Percentiles rank a stretch among this genome's conserved stretches.
Evolutionary conservation across 2,113 vertebrate genomes (phyloP).

Genomic region (Micromys minutus): DNA sequence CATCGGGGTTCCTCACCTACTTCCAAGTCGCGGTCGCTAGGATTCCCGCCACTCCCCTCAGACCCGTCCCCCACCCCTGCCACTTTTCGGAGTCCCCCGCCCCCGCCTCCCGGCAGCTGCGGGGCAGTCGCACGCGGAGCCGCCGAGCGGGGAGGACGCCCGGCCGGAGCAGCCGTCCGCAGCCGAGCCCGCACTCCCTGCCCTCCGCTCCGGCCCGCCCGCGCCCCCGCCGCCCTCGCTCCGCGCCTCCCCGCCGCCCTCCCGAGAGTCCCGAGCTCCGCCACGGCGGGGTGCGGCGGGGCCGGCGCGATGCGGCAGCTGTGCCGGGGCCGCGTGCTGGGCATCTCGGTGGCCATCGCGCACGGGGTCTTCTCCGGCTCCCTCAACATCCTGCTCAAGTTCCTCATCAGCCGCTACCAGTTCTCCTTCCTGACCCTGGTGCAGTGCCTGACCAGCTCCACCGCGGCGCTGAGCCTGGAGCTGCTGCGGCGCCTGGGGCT

Average conservation of each 20-base stretch:
- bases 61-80: constrained; percentile 65
- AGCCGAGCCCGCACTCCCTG: constrained; percentile 39
- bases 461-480: constrained; percentile 92
- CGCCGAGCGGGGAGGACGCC: constrained; percentile 53
- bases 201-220: not conserved
- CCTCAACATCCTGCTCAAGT: constrained; percentile 96
- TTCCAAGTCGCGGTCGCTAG: constrained; percentile 63
- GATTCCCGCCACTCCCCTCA: constrained; percentile 77
- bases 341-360: constrained; percentile 95
- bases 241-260: not conserved
- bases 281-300: constrained; percentile 10
- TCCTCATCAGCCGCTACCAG: constrained; percentile 92
- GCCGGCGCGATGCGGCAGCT: constrained; percentile 80
- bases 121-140: constrained; percentile 67
- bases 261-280: constrained; percentile 41
- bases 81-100: constrained; percentile 69
- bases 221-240: constrained; percentile 48
- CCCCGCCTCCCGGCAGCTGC: constrained; percentile 56
- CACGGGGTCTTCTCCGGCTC: constrained; percentile 96
- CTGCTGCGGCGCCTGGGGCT: constrained; percentile 89
- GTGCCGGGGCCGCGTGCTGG: constrained; percentile 88
- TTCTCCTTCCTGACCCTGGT: constrained; percentile 95
- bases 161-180: constrained; percentile 44
- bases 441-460: constrained; percentile 94
- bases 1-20: constrained; percentile 49